phyloP scores from a whole-genome alignment of 2,888 invertebrate genomes.

The Harmothoe impar region DNA sequence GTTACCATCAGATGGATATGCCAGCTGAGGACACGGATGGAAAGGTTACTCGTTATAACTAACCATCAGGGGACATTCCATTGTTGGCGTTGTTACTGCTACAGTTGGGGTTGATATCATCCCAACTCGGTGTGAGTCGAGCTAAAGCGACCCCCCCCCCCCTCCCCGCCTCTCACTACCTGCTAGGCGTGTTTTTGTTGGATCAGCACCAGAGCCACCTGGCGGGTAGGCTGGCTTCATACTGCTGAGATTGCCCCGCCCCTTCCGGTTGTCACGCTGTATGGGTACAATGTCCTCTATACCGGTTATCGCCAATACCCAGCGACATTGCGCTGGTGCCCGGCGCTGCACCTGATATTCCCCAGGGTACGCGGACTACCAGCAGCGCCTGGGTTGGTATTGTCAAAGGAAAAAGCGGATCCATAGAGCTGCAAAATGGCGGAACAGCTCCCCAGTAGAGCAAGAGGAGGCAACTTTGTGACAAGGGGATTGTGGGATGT shows the following conservation, averaged over 20 bases:
- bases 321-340: constrained; percentile 1
- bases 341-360: constrained; percentile 36
- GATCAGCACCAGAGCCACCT: constrained; percentile 2
- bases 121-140: background rate
- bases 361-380: background rate
- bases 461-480: background rate
- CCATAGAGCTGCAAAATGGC: background rate
- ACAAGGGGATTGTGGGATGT: constrained; percentile 20
- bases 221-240: background rate
- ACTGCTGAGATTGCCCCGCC: constrained; percentile 20
- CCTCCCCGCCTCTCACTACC: too few relatives aligned
- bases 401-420: constrained; percentile 18
- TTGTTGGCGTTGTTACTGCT: background rate
- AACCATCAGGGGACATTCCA: background rate
- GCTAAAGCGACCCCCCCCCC: background rate
- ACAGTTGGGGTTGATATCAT: background rate
- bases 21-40: background rate
- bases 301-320: constrained; percentile 36
- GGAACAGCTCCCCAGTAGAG: background rate
- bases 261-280: constrained; percentile 51
- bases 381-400: background rate
- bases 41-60: background rate
- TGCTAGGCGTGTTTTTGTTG: background rate
- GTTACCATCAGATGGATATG: background rate
- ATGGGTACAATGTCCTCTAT: constrained; percentile 6